Percentiles rank a stretch among this genome's conserved stretches.
phyloP scores from a whole-genome alignment of 2,797 vertebrate genomes.

The Amblyopsis hoosieri region DNA sequence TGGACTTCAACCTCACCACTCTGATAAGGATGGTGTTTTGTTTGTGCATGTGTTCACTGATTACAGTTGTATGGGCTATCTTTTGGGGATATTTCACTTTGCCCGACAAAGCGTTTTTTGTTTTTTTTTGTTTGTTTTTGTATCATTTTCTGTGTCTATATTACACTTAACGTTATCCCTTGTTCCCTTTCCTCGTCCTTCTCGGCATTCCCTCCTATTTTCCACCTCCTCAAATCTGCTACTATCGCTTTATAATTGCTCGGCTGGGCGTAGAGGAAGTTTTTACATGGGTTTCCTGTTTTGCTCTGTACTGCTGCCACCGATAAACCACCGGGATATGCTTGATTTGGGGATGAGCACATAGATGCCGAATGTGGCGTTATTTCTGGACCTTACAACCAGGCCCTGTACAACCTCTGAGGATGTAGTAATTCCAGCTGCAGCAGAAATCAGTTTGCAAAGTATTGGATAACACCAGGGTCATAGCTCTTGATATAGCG shows the following conservation, averaged over 20 bases:
- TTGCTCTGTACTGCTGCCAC: conserved; percentile 43
- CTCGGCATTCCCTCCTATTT: background rate
- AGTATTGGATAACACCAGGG: conserved; percentile 51
- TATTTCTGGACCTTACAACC: conserved; percentile 55
- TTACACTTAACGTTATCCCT: background rate
- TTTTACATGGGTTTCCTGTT: conserved; percentile 64
- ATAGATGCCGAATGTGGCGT: conserved; percentile 18
- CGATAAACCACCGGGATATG: conserved; percentile 58
- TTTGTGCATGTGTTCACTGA: too few species aligned
- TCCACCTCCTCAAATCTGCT: conserved; percentile 23
- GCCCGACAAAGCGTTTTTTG: conserved; percentile 6
- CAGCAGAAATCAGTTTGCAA: conserved; percentile 52
- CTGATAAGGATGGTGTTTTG: conserved; percentile 26
- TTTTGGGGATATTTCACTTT: conserved; percentile 10
- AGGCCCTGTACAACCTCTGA: conserved; percentile 39
- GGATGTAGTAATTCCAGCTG: conserved; percentile 59
- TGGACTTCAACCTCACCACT: conserved; percentile 16
- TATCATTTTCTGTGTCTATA: conserved; percentile 19
- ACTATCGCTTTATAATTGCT: conserved; percentile 25
- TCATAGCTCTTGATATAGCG: conserved; percentile 55
- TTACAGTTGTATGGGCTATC: conserved; percentile 28
- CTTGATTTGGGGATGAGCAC: conserved; percentile 45
- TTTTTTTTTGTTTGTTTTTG: conserved; percentile 17
- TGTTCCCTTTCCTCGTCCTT: background rate
- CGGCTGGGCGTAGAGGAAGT: conserved; percentile 51